A percentile compares a stretch with the other conserved stretches of the same genome.
Evolutionary conservation across 37 sponge, comb jelly and placozoan species (phyloP).

Genomic region (Axinella damicornis): DNA sequence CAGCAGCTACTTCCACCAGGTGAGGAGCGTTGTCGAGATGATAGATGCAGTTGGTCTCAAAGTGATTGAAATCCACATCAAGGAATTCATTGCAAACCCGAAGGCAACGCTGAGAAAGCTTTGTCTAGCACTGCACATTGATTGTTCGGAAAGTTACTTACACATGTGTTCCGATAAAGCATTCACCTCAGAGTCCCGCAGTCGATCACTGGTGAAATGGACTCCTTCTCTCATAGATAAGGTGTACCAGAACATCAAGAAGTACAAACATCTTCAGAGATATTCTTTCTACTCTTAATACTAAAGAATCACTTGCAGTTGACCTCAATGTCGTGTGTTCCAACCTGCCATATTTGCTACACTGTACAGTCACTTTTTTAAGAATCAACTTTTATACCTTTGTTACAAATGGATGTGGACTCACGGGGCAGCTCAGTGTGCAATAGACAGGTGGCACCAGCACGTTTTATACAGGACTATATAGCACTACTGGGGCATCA

Average conservation of each 20-base stretch:
- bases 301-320: too few relatives aligned
- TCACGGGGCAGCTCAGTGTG: too few relatives aligned
- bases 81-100: slow-evolving; percentile 49
- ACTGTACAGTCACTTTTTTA: too few relatives aligned
- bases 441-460: too few relatives aligned
- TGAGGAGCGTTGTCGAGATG: not conserved
- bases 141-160: slow-evolving; percentile 41
- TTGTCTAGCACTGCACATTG: slow-evolving; percentile 32
- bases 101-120: slow-evolving; percentile 29
- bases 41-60: too few relatives aligned
- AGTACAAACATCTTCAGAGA: slow-evolving; percentile 26
- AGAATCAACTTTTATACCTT: too few relatives aligned
- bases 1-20: slow-evolving; percentile 37
- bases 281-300: slow-evolving; percentile 43
- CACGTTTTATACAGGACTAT: too few relatives aligned
- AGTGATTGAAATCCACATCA: not conserved
- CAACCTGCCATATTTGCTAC: too few relatives aligned
- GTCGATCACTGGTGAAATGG: slow-evolving; percentile 59
- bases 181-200: slow-evolving; percentile 34
- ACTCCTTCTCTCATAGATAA: slow-evolving; percentile 34
- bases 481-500: too few relatives aligned
- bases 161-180: slow-evolving; percentile 26
- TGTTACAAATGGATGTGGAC: too few relatives aligned
- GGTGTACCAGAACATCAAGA: slow-evolving; percentile 48
- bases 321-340: too few relatives aligned